Base-by-base conservation (phyloP, 2,113 vertebrate species). In the Halcyon senegalensis region DNA sequence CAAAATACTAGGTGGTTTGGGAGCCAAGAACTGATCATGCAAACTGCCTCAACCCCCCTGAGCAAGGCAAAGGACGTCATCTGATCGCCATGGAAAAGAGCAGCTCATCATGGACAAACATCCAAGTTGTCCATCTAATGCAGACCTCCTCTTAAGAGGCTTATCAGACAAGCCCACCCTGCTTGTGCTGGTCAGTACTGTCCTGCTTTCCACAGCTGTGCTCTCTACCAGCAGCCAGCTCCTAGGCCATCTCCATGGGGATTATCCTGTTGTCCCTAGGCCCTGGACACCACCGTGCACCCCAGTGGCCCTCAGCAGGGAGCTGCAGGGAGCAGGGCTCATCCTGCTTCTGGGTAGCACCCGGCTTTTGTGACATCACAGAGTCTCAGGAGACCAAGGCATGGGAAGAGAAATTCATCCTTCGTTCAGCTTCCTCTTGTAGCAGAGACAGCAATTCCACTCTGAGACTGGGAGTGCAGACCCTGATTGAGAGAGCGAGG, bases 31-130 rank as follows among this genome's bases (percentile, higher is more conserved):
- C 33, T 16, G 62, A 30, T 51, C 44, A 0, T 76, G 48, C n/a
- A 66, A 87, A 79, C 23, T 35, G 66, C 62, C 44, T 75, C 89
- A 84, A 96, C 73, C 30, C 43, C n/a, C 18, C 66, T 23, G 33
- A 91, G 53, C 63, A 41, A 72, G 74, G 58, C 16, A 10, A 50
- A 76, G 53, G 76, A 81, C 66, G 70, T 66, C 0, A 30, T 39
- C 84, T 82, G 84, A 87, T 87, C 43, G 27, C 43, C 7, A 9
- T 84, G 89, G 81, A 87, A 95, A 95, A 72, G 74, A 67, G 62
- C 75, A 68, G 82, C 31, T 91, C 1, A 0, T 20, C 0, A 0
- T 31, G 37, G 69, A 82, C 19, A 46, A 75, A 53, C 35, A 51
- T 41, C 44, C 73, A 80, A 0, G 0, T 10, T 44, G 53, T 79